phyloP scores from a whole-genome alignment of 2,113 vertebrate species.

The Erythrolamprus reginae region DNA sequence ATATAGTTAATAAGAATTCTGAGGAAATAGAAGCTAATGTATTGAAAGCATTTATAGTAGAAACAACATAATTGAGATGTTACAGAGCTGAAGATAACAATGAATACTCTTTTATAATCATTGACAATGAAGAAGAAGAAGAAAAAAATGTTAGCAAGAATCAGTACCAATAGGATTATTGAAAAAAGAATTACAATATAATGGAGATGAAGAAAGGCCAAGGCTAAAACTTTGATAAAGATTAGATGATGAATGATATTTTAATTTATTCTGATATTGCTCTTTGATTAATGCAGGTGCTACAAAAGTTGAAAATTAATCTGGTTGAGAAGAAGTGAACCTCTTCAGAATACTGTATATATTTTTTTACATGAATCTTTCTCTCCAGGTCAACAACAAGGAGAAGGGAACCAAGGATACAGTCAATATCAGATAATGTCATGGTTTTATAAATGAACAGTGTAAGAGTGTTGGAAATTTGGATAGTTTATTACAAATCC shows the following conservation, averaged over 20 bases:
- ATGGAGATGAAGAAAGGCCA: not conserved
- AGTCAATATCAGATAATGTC: not conserved
- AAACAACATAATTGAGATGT: not conserved
- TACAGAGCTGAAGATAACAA: not conserved
- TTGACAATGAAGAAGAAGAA: not conserved
- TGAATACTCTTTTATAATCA: not conserved
- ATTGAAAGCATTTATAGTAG: not conserved
- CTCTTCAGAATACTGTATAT: not conserved
- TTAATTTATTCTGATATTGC: not conserved
- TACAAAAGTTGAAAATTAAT: not conserved
- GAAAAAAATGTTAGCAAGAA: not conserved
- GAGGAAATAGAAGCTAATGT: not conserved
- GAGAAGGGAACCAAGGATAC: not conserved
- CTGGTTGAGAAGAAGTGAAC: not conserved
- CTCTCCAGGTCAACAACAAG: not conserved
- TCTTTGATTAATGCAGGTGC: not conserved
- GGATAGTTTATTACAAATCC: not conserved
- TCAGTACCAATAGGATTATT: not conserved
- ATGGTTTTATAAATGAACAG: not conserved
- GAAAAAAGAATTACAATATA: not conserved
- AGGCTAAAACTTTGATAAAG: not conserved
- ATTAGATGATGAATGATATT: not conserved
- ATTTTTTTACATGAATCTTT: too few species aligned
- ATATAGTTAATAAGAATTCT: not conserved
- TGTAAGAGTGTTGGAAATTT: not conserved